Evolutionary conservation across 1,140 invertebrate genomes (phyloP).

Genomic region (Colletes gigas): DNA sequence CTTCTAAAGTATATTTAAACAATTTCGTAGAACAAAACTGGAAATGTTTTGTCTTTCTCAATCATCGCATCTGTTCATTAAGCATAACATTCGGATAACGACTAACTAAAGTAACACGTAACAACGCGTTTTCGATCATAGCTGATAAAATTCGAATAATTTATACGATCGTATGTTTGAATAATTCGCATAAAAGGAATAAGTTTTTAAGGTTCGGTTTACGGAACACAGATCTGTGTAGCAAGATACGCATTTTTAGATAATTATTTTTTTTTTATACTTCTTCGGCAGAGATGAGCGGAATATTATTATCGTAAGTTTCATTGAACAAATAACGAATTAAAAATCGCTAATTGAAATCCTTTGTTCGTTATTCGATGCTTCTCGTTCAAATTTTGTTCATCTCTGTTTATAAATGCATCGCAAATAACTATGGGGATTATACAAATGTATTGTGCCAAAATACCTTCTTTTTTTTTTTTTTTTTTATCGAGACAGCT

Average conservation of each 20-base stretch:
- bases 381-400: no score
- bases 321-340: no score
- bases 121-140: conserved; percentile 3
- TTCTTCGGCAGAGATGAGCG: background rate
- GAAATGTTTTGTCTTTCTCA: conserved; percentile 12
- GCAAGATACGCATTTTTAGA: conserved; percentile 5
- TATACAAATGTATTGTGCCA: conserved; percentile 56
- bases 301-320: no score
- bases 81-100: conserved; percentile 10
- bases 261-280: conserved; percentile 31
- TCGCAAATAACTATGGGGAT: conserved; percentile 39
- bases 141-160: background rate
- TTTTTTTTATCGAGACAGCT: conserved; percentile 20
- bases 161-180: no score
- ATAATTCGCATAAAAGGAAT: background rate
- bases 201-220: background rate
- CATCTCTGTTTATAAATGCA: background rate
- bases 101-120: background rate
- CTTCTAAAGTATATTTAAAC: conserved; percentile 83
- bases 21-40: conserved; percentile 9
- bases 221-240: conserved; percentile 4
- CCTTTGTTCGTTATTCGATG: no score
- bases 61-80: conserved; percentile 15
- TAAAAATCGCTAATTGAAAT: no score
- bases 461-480: conserved; percentile 28